phyloP scores from a whole-genome alignment of 2,888 invertebrate genomes.

The Pterostichus madidus region DNA sequence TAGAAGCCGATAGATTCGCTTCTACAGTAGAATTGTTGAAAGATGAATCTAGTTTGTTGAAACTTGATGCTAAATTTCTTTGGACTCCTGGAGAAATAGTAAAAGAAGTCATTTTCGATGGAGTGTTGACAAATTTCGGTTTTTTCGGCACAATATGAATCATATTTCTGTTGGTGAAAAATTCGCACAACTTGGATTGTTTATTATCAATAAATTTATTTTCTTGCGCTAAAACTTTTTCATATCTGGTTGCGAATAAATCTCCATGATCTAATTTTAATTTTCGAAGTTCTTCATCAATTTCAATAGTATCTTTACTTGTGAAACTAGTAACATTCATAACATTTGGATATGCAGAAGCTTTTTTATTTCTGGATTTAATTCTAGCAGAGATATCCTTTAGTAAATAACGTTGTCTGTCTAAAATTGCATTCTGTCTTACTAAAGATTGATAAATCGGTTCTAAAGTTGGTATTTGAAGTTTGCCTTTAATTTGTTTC shows the following conservation, averaged over 20 bases:
- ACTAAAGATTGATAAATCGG: slow-evolving; percentile 89
- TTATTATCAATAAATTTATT: slow-evolving; percentile 78
- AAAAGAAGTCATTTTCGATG: slow-evolving; percentile 12
- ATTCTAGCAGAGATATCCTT: slow-evolving; percentile 74
- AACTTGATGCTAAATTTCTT: slow-evolving; percentile 40
- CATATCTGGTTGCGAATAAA: slow-evolving; percentile 75
- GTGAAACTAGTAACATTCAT: slow-evolving; percentile 67
- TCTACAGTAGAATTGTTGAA: slow-evolving; percentile 39
- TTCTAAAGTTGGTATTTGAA: slow-evolving; percentile 86
- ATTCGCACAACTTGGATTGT: slow-evolving; percentile 78
- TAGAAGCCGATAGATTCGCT: slow-evolving; percentile 58
- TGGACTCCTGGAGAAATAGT: slow-evolving; percentile 21
- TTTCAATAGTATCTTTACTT: slow-evolving; percentile 44
- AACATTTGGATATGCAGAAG: slow-evolving; percentile 75
- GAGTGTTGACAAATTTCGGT: slow-evolving; percentile 73
- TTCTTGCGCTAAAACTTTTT: slow-evolving; percentile 72
- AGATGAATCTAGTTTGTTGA: slow-evolving; percentile 32
- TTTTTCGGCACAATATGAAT: slow-evolving; percentile 79
- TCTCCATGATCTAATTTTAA: slow-evolving; percentile 79
- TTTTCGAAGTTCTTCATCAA: slow-evolving; percentile 77
- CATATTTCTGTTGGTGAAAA: slow-evolving; percentile 79
- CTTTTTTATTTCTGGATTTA: slow-evolving; percentile 76
- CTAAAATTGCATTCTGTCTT: slow-evolving; percentile 85
- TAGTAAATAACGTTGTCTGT: slow-evolving; percentile 78
- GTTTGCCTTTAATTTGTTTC: slow-evolving; percentile 77